Evolutionary conservation across 2,888 invertebrate genomes (phyloP).

Genomic region (Apamea sordens): DNA sequence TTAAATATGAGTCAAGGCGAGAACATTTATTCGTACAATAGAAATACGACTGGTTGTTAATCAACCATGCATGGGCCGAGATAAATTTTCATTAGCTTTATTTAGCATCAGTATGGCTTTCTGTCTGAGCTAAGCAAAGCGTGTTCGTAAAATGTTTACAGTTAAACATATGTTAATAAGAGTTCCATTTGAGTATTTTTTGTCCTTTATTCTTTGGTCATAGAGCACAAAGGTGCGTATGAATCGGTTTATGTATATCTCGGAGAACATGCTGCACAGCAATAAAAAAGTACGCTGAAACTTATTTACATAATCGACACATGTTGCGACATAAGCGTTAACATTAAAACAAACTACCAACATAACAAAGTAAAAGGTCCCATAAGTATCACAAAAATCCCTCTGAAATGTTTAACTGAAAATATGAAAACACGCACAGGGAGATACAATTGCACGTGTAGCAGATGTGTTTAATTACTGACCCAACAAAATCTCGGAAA

Average conservation of each 20-base stretch:
- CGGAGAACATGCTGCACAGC: conserved; percentile 34
- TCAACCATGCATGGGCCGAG: conserved; percentile 47
- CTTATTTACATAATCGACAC: conserved; percentile 73
- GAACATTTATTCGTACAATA: conserved; percentile 55
- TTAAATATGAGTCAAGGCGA: conserved; percentile 65
- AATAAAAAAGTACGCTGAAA: conserved; percentile 54
- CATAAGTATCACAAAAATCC: conserved; percentile 75
- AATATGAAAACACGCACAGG: conserved; percentile 77
- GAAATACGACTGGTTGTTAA: conserved; percentile 57
- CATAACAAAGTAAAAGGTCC: conserved; percentile 74
- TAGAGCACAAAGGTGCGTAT: conserved; percentile 13
- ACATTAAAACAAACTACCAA: conserved; percentile 77
- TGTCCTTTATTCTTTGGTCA: conserved; percentile 15
- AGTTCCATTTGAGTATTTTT: conserved; percentile 12
- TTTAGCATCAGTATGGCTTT: conserved; percentile 38
- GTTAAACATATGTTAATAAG: conserved; percentile 38
- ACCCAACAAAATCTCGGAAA: conserved; percentile 85
- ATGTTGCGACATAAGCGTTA: conserved; percentile 72
- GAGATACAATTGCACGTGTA: conserved; percentile 83
- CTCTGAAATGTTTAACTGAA: conserved; percentile 76
- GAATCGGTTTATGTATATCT: conserved; percentile 18
- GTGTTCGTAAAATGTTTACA: conserved; percentile 24
- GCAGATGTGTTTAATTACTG: conserved; percentile 89
- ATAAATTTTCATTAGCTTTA: conserved; percentile 59
- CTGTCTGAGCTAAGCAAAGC: conserved; percentile 24